Evolutionary conservation across 1,140 invertebrate species (phyloP), one percentile per base, ranked within the genome.

Genomic region (Idris sp.): DNA sequence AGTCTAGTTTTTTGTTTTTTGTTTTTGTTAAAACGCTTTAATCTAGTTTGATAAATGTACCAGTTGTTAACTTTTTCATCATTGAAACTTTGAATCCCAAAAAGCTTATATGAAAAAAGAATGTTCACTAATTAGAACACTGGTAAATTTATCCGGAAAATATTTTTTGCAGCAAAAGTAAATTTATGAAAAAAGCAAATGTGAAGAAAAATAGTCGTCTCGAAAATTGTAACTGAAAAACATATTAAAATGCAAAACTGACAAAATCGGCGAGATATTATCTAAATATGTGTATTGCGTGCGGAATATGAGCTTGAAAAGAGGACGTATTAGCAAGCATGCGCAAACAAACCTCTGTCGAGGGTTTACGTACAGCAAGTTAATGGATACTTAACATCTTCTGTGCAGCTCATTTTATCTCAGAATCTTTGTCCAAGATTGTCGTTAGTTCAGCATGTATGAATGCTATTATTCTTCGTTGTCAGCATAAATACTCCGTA

Each of bases 341-440:
- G 19, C 51, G 44, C 35, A 22, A 46, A 15, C 18, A 22, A 43
- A 51, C 16, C 64, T 59, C 53, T 54, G 54, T 53, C 36, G 54
- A 25, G 26, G 15, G 19, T 33, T 2, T 35, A 18, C 11, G 36
- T 53, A 35, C 36, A 46, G 41, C 43, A 38, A 69, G 54, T 61
- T 53, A 51, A 69, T 68, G 54, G 65, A 69, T 59, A 59, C 33
- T 49, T 69, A 68, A 68, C 51, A 69, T 69, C 53, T 30, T 58
- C 53, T 19, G 31, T 31, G 41, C 18, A 61, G 30, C 40, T 44
- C 28, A 4, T 65, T 58, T 58, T 53, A 14, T 69, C 19, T 38
- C n/a, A 18, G 25, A 51, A 59, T 69, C 65, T 59, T 51, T 56
- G 43, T 59, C 43, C 35, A 58, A 69, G 53, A 51, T 59, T 22